These are phyloP conservation scores for Synergus japonicus DNA, from an alignment of 2,888 invertebrate species.

Conservation along the genomic window DNA sequence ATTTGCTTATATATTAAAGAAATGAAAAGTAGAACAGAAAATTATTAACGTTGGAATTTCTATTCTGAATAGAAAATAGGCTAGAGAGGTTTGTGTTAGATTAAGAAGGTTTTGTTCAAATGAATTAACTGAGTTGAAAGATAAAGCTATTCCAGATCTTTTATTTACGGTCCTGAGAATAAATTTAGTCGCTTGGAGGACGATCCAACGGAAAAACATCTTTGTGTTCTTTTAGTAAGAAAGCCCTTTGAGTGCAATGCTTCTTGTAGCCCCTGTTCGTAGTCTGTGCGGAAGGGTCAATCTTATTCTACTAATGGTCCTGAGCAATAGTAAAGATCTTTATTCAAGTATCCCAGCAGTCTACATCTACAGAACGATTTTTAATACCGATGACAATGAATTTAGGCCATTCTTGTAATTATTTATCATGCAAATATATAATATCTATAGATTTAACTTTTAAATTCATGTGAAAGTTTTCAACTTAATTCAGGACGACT, in stretches of 20 bases:
- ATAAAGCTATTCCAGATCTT: background rate
- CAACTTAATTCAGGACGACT: background rate
- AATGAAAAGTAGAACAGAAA: no score
- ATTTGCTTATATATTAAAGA: background rate
- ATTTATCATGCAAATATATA: no score
- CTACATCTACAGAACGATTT: background rate
- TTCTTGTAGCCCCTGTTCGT: background rate
- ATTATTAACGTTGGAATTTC: no score
- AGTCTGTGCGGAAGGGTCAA: conserved; percentile 7
- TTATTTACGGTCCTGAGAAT: background rate
- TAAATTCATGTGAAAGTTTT: background rate
- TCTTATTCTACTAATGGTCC: background rate
- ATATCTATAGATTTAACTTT: no score
- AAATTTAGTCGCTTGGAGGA: background rate
- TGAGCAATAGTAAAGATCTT: background rate
- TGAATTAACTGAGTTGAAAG: background rate
- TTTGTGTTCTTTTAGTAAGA: background rate
- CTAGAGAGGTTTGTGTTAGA: background rate
- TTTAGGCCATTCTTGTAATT: no score
- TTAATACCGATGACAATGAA: background rate
- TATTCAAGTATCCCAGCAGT: background rate
- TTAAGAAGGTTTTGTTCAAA: background rate
- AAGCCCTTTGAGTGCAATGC: background rate
- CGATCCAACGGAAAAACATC: background rate
- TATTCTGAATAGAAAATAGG: no score